Base-by-base conservation (phyloP, 2,797 vertebrate genomes). In the Urocyon cinereoargenteus region DNA sequence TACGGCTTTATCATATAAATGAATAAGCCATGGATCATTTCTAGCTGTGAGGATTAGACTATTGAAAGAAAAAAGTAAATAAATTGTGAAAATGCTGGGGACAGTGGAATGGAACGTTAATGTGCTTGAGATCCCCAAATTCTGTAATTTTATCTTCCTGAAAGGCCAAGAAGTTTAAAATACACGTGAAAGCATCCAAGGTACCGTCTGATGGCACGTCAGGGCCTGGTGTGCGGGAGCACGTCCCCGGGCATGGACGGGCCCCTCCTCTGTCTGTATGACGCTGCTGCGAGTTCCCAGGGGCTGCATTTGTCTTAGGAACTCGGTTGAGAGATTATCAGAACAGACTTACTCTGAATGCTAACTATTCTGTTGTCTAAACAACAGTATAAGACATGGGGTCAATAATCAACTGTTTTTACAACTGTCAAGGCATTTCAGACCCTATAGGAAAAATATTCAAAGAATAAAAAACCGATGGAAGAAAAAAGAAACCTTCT, bases 161-260 rank as follows among this genome's bases (percentile, higher is more conserved):
- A 77, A 79, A 68, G 22, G 18, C 13, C 26, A 86, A 91, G 3
- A 81, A 91, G 72, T 94, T 93, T 53, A 66, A 97, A 96, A 89
- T 40, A 89, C 22, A 90, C 19, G 85, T 59, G 1, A 90, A 97
- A 96, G 85, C 87, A 90, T 72, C 11, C 12, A 77, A 91, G 34
- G 13, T 59, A n/a, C 13, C 51, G 11, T 78, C 40, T 62, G 16
- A 68, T 64, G 61, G 14, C 31, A 18, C 62, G 28, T 19, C 34
- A 68, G 79, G 68, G 14, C 66, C 10, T 19, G 26, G n/a, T 72
- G 5, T 64, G 12, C 53, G 55, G 57, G 91, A 78, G 12, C 64
- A 95, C 95, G n/a, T 6, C 18, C 72, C n/a, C 8, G 79, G 51
- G 26, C 34, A 72, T 86, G 24, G 22, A 77, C 59, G 10, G 59